These are phyloP conservation scores for Eristalis intricaria DNA, from an alignment of 2,888 invertebrate species.

Conservation along the genomic window DNA sequence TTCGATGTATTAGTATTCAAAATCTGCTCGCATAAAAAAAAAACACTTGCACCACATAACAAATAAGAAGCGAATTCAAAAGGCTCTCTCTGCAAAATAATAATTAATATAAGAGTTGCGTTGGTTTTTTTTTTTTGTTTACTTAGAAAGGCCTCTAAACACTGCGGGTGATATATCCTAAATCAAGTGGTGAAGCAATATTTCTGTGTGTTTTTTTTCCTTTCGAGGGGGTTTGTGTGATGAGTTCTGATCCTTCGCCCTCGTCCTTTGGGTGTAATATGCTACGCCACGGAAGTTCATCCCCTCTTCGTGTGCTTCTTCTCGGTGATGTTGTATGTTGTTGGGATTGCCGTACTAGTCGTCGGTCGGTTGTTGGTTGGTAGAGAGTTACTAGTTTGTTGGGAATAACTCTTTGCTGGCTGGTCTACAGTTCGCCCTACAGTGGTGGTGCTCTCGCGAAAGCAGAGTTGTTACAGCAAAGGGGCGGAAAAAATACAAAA, in stretches of 20 bases:
- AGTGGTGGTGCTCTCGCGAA: constrained; percentile 63
- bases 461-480: constrained; percentile 62
- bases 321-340: constrained; percentile 56
- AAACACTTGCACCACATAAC: constrained; percentile 57
- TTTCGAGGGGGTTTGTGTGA: constrained; percentile 23
- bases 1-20: constrained; percentile 67
- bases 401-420: constrained; percentile 65
- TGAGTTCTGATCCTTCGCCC: constrained; percentile 41
- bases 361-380: constrained; percentile 70
- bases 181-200: neutral
- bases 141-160: neutral
- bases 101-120: constrained; percentile 51
- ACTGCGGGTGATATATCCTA: neutral
- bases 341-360: constrained; percentile 62
- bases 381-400: constrained; percentile 64
- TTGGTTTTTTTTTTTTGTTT: neutral
- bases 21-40: constrained; percentile 51
- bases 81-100: constrained; percentile 49
- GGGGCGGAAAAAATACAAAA: constrained; percentile 18
- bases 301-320: constrained; percentile 60
- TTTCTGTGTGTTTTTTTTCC: neutral
- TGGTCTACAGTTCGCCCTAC: constrained; percentile 61
- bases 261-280: constrained; percentile 59
- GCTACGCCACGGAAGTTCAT: constrained; percentile 54
- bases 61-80: constrained; percentile 51